Percentiles rank a stretch among this genome's conserved stretches.
These are phyloP conservation scores for Aotus griseimembra DNA, from an alignment of 2,797 vertebrate genomes.

Conservation along the genomic window DNA sequence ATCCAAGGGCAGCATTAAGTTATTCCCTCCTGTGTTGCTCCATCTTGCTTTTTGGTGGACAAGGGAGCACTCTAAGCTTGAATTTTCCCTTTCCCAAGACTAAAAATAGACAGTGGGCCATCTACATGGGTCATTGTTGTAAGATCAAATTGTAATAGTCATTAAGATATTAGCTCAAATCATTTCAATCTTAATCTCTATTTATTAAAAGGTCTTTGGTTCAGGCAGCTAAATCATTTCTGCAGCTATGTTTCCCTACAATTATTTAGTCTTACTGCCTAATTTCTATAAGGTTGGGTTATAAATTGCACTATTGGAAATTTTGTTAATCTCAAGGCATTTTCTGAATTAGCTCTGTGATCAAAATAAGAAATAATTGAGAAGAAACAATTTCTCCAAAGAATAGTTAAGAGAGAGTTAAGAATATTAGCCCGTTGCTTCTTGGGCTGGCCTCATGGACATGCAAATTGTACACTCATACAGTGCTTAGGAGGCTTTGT, in stretches of 20 bases:
- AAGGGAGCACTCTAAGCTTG: neutral
- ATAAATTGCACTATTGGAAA: neutral
- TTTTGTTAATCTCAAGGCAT: neutral
- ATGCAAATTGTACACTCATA: neutral
- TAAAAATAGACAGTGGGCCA: neutral
- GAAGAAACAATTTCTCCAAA: neutral
- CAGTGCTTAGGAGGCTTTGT: neutral
- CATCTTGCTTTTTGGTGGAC: neutral
- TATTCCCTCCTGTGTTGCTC: neutral
- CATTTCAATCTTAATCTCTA: neutral
- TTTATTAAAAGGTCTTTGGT: neutral
- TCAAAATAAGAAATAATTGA: constrained; percentile 30
- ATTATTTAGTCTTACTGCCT: neutral
- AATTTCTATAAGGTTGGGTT: neutral
- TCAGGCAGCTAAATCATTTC: neutral
- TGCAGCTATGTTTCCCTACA: neutral
- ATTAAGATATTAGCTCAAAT: neutral
- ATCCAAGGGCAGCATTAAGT: neutral
- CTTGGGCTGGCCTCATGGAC: neutral
- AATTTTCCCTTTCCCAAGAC: neutral
- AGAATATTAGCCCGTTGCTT: neutral
- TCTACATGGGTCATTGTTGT: neutral
- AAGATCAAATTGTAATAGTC: neutral
- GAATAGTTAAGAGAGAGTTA: neutral
- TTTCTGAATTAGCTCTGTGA: constrained; percentile 44